phyloP scores from a whole-genome alignment of 1,140 invertebrate species.

The Gonioctena quinquepunctata region DNA sequence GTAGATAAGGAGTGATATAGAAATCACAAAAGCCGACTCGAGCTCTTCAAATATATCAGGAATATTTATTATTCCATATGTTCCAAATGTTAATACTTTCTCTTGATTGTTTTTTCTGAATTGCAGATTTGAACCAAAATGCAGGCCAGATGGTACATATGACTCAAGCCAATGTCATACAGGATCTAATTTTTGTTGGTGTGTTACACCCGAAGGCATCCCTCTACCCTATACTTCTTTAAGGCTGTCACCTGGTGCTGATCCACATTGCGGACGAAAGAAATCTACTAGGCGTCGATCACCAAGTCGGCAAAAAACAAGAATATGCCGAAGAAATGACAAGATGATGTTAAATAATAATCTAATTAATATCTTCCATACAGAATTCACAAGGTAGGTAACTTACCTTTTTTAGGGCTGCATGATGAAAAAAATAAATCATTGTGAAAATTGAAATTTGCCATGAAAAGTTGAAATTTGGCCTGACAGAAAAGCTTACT shows the following conservation, averaged over 20 bases:
- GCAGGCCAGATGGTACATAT: constrained; percentile 80
- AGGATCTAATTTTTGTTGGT: constrained; percentile 80
- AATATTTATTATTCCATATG: too few species aligned
- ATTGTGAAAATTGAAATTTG: too few species aligned
- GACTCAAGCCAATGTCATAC: constrained; percentile 81
- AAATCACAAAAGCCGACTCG: too few species aligned
- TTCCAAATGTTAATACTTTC: too few species aligned
- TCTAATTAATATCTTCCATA: constrained; percentile 78
- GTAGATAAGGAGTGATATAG: too few species aligned
- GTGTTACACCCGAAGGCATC: constrained; percentile 77
- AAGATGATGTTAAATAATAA: constrained; percentile 79
- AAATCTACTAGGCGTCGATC: constrained; percentile 37
- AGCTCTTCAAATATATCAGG: too few species aligned
- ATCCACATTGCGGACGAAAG: constrained; percentile 65
- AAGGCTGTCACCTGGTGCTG: constrained; percentile 57
- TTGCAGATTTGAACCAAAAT: constrained; percentile 62
- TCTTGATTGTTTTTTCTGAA: too few species aligned
- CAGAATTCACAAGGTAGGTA: constrained; percentile 69
- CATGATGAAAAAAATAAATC: too few species aligned
- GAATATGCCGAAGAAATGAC: constrained; percentile 72
- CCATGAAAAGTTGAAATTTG: too few species aligned
- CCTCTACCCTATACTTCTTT: constrained; percentile 77
- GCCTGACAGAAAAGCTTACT: too few species aligned
- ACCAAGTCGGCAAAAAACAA: constrained; percentile 31
- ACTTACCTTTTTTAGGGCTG: too few species aligned